These are phyloP conservation scores for Clarias gariepinus DNA, from an alignment of 2,113 vertebrate genomes.

Conservation along the genomic window DNA sequence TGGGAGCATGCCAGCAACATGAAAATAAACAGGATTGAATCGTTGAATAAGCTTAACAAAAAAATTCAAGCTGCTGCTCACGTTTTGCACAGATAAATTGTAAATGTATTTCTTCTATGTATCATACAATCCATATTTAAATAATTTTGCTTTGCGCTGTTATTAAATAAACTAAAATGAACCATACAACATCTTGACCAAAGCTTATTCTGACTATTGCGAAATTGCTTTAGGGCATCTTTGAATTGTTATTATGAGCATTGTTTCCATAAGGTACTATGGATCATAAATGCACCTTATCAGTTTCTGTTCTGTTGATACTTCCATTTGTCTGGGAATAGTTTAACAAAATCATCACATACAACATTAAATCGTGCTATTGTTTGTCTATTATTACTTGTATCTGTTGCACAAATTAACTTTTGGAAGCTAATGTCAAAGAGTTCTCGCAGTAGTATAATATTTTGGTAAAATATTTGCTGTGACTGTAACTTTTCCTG, in stretches of 20 bases:
- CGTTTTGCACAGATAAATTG: constrained; percentile 6
- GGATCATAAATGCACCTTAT: background rate
- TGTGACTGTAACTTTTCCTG: background rate
- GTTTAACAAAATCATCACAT: background rate
- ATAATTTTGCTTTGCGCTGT: background rate
- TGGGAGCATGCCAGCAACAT: background rate
- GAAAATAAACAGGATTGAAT: background rate
- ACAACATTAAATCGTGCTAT: background rate
- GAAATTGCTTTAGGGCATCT: background rate
- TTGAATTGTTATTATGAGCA: background rate
- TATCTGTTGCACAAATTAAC: background rate
- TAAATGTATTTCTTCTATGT: background rate
- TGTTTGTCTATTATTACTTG: background rate
- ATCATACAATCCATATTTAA: background rate
- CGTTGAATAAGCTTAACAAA: background rate
- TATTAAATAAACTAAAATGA: background rate
- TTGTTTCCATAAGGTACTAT: background rate
- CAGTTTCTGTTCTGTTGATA: background rate
- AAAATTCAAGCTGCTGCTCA: background rate
- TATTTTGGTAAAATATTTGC: background rate
- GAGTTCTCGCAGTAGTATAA: background rate
- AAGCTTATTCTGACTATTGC: background rate
- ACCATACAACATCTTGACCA: background rate
- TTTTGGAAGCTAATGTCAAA: background rate
- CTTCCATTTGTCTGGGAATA: background rate